Evolutionary conservation across 2,888 invertebrate genomes (phyloP).

Genomic region (Cheilosia grossa): DNA sequence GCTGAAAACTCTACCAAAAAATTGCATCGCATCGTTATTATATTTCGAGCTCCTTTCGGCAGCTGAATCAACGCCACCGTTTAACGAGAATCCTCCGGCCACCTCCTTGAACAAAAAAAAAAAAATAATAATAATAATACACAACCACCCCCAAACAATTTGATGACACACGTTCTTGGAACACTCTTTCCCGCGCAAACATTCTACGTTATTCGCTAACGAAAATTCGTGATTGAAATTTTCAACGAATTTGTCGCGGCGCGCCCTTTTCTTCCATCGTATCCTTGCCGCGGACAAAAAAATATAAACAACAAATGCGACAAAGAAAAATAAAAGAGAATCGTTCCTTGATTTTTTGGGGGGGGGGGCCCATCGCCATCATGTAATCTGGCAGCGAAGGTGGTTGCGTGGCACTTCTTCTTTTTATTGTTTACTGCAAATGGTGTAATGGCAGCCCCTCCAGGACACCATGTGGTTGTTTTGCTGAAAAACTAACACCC

Average conservation of each 20-base stretch:
- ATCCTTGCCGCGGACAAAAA: slow-evolving; percentile 47
- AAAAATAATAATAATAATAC: background rate
- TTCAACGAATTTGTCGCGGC: slow-evolving; percentile 69
- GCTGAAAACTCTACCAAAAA: slow-evolving; percentile 16
- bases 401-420: slow-evolving; percentile 18
- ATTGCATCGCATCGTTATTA: slow-evolving; percentile 52
- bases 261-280: slow-evolving; percentile 32
- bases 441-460: slow-evolving; percentile 38
- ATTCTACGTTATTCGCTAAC: slow-evolving; percentile 67
- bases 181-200: slow-evolving; percentile 2
- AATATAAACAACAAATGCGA: slow-evolving; percentile 7
- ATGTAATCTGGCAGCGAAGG: slow-evolving; percentile 24
- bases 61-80: slow-evolving; percentile 57
- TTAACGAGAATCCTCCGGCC: slow-evolving; percentile 38
- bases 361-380: slow-evolving; percentile 8
- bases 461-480: slow-evolving; percentile 64
- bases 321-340: slow-evolving; percentile 24
- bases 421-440: slow-evolving; percentile 71
- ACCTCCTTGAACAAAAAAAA: background rate
- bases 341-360: slow-evolving; percentile 7
- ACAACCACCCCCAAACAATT: slow-evolving; percentile 55
- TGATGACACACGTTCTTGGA: slow-evolving; percentile 72
- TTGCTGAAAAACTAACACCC: slow-evolving; percentile 53
- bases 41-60: slow-evolving; percentile 32
- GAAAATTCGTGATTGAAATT: slow-evolving; percentile 75